phyloP scores from a whole-genome alignment of 2,797 vertebrate genomes.

The Clarias platycephalus region DNA sequence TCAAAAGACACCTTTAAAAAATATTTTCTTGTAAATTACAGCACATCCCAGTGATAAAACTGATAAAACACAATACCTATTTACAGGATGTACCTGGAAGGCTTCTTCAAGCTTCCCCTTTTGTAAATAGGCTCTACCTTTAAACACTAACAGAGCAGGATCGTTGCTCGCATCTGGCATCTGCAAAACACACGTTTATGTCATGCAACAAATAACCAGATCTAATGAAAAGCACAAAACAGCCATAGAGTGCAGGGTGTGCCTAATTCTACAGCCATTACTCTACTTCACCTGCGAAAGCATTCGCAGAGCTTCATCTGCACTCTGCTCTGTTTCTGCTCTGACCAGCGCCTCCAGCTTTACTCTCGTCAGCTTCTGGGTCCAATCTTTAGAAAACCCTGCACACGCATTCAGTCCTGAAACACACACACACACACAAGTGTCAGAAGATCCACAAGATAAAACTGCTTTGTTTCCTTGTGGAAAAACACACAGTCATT shows the following conservation, averaged over 20 bases:
- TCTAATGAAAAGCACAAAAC: not conserved
- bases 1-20: slow-evolving; percentile 79
- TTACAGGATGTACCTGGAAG: slow-evolving; percentile 74
- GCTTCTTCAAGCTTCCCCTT: slow-evolving; percentile 80
- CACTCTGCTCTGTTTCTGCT: slow-evolving; percentile 70
- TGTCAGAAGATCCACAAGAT: not conserved
- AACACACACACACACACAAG: not conserved
- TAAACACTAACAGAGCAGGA: slow-evolving; percentile 76
- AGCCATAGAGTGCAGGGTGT: not conserved
- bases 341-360: slow-evolving; percentile 81
- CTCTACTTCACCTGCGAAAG: slow-evolving; percentile 80
- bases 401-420: slow-evolving; percentile 76
- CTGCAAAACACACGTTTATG: slow-evolving; percentile 68
- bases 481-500: too few species aligned
- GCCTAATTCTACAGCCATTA: not conserved
- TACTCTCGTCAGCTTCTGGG: slow-evolving; percentile 71
- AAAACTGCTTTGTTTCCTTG: not conserved
- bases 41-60: not conserved
- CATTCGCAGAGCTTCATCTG: slow-evolving; percentile 79
- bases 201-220: not conserved
- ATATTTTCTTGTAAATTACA: not conserved
- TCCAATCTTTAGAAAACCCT: slow-evolving; percentile 62
- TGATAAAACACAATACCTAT: too few species aligned
- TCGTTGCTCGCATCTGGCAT: slow-evolving; percentile 78
- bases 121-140: slow-evolving; percentile 81